Evolutionary conservation across 2,888 invertebrate genomes (phyloP).

Genomic region (Hirtodrosophila cameraria): DNA sequence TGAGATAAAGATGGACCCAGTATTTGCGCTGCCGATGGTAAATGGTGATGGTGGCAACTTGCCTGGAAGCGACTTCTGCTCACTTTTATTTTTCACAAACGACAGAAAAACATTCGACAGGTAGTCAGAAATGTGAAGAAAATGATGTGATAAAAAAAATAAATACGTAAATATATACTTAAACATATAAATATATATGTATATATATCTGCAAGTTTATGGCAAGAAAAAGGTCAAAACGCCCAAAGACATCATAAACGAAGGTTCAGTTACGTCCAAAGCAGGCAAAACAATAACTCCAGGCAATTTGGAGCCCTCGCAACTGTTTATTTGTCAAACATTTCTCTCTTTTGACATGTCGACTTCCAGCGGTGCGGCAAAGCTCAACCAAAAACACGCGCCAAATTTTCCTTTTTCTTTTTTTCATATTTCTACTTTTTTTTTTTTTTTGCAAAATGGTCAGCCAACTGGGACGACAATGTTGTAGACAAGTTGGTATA

Average conservation of each 20-base stretch:
- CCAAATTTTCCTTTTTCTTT: slow-evolving; percentile 43
- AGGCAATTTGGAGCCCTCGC: slow-evolving; percentile 72
- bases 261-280: slow-evolving; percentile 54
- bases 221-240: slow-evolving; percentile 65
- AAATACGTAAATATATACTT: slow-evolving; percentile 2
- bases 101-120: slow-evolving; percentile 68
- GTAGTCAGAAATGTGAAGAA: slow-evolving; percentile 63
- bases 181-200: slow-evolving; percentile 20
- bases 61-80: slow-evolving; percentile 62
- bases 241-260: slow-evolving; percentile 78
- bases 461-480: slow-evolving; percentile 48
- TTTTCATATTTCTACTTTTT: neutral
- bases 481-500: slow-evolving; percentile 16
- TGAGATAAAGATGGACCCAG: slow-evolving; percentile 34
- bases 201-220: slow-evolving; percentile 47
- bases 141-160: slow-evolving; percentile 69
- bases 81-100: slow-evolving; percentile 77
- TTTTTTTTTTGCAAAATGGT: slow-evolving; percentile 56
- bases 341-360: slow-evolving; percentile 78
- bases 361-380: slow-evolving; percentile 64
- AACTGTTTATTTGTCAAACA: slow-evolving; percentile 80
- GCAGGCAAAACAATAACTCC: slow-evolving; percentile 77
- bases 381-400: slow-evolving; percentile 46
- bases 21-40: slow-evolving; percentile 18
- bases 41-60: slow-evolving; percentile 40